Conservation (phyloP, 2,888 invertebrate species). For the Calameuta pallipes region DNA sequence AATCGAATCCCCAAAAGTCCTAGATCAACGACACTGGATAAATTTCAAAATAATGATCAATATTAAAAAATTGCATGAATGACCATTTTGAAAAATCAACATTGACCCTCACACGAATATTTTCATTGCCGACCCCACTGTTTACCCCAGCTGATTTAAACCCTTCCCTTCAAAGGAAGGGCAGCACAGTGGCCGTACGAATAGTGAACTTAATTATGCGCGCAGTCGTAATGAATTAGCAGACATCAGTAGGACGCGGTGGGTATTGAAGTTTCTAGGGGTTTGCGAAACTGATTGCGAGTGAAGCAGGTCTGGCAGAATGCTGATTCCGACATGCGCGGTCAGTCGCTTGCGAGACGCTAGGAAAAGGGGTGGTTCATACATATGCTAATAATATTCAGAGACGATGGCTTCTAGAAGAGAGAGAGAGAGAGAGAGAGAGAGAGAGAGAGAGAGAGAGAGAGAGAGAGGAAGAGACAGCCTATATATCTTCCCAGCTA, state of each 20-base stretch:
- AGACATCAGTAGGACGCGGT: constrained; percentile 57
- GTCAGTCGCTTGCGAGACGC: constrained; percentile 51
- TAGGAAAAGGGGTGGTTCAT: constrained; percentile 51
- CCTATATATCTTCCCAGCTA: constrained; percentile 20
- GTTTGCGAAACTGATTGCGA: constrained; percentile 30
- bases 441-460: constrained; percentile 30
- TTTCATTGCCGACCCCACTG: not conserved
- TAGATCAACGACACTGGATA: not conserved
- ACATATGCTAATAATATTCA: constrained; percentile 61
- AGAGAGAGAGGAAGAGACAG: constrained; percentile 33
- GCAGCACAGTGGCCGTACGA: constrained; percentile 7
- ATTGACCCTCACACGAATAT: not conserved
- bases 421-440: constrained; percentile 27
- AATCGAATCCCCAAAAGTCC: not conserved
- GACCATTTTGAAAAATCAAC: not conserved
- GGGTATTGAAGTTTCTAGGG: constrained; percentile 59
- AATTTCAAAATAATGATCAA: not conserved
- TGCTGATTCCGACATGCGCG: constrained; percentile 55
- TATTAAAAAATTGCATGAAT: not conserved
- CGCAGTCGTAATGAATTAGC: constrained; percentile 56
- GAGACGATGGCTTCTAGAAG: constrained; percentile 48
- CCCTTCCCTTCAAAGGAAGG: not conserved
- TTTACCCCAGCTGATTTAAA: not conserved
- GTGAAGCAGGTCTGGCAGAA: constrained; percentile 44
- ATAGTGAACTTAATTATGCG: constrained; percentile 55